phyloP scores from a whole-genome alignment of 2,797 vertebrate genomes.

The Mallotus villosus region DNA sequence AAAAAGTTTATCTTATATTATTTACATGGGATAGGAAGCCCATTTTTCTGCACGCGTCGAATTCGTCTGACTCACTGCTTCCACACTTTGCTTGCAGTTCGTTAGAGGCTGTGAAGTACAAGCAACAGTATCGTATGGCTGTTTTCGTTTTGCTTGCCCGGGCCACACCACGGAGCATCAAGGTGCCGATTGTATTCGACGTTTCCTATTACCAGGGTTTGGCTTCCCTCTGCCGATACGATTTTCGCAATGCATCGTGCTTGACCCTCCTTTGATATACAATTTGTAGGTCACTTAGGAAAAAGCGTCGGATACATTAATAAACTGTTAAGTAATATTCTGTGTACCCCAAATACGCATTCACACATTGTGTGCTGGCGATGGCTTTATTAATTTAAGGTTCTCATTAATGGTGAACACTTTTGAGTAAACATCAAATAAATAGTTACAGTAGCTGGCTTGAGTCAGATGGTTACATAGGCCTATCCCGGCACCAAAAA shows the following conservation, averaged over 20 bases:
- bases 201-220: not conserved
- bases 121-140: not conserved
- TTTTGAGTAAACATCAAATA: too few relatives aligned
- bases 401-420: too few relatives aligned
- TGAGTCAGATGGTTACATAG: too few relatives aligned
- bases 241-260: not conserved
- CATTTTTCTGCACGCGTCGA: conserved; percentile 6
- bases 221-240: conserved; percentile 1
- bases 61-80: not conserved
- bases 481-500: too few relatives aligned
- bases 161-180: not conserved
- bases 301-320: not conserved
- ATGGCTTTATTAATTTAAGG: too few relatives aligned
- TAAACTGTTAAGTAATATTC: not conserved
- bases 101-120: not conserved
- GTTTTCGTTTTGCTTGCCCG: not conserved
- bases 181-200: not conserved
- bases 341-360: too few relatives aligned
- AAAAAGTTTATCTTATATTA: conserved; percentile 22
- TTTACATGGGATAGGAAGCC: conserved; percentile 28
- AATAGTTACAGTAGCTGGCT: too few relatives aligned
- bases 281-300: not conserved
- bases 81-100: not conserved
- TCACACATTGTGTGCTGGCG: too few relatives aligned
- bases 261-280: not conserved